Evolutionary conservation across 2,888 invertebrate species (phyloP).

Genomic region (Pristionchus fissidentatus): DNA sequence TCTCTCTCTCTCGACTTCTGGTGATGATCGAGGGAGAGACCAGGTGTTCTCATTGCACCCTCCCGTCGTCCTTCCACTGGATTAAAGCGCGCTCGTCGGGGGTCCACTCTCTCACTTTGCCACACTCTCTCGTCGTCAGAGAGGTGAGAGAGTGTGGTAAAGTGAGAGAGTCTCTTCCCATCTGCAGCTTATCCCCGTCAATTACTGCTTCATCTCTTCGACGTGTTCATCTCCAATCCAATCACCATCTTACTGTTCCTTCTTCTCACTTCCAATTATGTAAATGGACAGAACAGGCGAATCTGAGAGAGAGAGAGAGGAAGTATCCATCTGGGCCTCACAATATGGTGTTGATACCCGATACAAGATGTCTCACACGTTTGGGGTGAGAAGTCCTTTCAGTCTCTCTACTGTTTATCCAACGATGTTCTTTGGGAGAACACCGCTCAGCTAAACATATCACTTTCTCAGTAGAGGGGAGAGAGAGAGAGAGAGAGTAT

Average conservation of each 20-base stretch:
- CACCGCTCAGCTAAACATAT: constrained; percentile 24
- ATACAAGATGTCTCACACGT: constrained; percentile 26
- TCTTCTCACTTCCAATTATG: constrained; percentile 33
- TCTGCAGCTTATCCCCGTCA: constrained; percentile 46
- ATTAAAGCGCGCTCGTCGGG: constrained; percentile 23
- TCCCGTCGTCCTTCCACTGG: too few relatives aligned
- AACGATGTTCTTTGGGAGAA: constrained; percentile 38
- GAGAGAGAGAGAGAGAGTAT: too few relatives aligned
- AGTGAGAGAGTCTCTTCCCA: not conserved
- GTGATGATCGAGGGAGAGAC: too few relatives aligned
- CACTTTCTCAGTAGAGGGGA: constrained; percentile 8
- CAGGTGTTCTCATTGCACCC: constrained; percentile 31
- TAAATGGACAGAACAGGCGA: not conserved
- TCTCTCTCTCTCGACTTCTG: too few relatives aligned
- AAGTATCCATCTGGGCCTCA: not conserved
- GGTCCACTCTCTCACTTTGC: not conserved
- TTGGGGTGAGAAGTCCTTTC: not conserved
- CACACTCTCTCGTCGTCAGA: not conserved
- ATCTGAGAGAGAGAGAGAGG: not conserved
- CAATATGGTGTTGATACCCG: constrained; percentile 24
- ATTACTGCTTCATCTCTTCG: constrained; percentile 19
- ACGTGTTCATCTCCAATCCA: constrained; percentile 36
- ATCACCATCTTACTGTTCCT: constrained; percentile 9
- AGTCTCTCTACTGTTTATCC: not conserved
- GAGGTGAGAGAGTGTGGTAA: not conserved